Percentiles rank a stretch among this genome's conserved stretches.
These are phyloP conservation scores for Hemiprocne comata DNA, from an alignment of 2,113 vertebrate genomes.

Conservation along the genomic window DNA sequence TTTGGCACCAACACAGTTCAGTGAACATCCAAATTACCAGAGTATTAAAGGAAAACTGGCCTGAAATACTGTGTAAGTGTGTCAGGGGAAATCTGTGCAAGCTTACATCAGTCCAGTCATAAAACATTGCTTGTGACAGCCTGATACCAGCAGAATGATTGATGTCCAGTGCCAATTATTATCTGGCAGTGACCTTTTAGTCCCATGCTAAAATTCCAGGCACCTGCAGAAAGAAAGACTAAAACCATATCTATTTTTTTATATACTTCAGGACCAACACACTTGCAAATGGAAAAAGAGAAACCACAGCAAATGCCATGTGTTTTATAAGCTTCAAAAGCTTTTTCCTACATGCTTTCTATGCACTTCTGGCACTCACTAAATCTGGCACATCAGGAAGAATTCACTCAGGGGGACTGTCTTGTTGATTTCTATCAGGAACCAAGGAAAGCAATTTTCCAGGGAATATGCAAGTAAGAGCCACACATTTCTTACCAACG, in stretches of 20 bases:
- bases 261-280: background rate
- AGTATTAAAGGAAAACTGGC: background rate
- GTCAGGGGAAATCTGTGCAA: background rate
- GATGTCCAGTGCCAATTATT: background rate
- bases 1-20: background rate
- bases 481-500: background rate
- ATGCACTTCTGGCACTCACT: background rate
- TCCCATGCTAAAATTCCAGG: background rate
- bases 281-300: background rate
- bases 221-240: background rate
- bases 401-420: background rate
- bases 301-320: background rate
- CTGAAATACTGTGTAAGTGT: background rate
- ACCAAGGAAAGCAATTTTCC: slow-evolving; percentile 2
- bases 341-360: background rate
- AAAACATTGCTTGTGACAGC: background rate
- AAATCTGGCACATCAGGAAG: background rate
- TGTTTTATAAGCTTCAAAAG: background rate
- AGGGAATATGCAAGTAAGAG: background rate
- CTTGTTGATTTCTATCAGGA: background rate
- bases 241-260: background rate
- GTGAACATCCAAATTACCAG: background rate
- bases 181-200: background rate
- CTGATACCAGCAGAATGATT: background rate
- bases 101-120: background rate